Evolutionary conservation across 2,888 invertebrate species (phyloP).

Genomic region (Rugalucina vietnamica): DNA sequence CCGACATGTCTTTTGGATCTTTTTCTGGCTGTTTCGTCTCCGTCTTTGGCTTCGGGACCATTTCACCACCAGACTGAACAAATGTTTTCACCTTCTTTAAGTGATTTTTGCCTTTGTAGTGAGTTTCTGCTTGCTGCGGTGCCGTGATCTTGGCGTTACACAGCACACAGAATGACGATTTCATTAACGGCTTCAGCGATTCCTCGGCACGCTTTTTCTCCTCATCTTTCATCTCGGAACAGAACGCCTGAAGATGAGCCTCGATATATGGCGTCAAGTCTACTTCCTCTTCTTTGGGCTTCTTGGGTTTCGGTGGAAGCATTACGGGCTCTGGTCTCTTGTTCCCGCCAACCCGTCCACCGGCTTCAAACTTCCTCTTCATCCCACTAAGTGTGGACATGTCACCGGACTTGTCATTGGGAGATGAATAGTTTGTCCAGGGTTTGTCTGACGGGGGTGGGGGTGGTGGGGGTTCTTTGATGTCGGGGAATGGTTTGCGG

Average conservation of each 20-base stretch:
- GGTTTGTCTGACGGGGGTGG: slow-evolving; percentile 20
- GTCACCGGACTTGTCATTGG: background rate
- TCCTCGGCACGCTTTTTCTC: slow-evolving; percentile 54
- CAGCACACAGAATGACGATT: slow-evolving; percentile 84
- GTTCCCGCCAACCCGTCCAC: background rate
- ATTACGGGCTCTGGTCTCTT: background rate
- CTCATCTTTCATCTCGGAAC: slow-evolving; percentile 41
- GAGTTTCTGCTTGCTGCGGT: slow-evolving; percentile 87
- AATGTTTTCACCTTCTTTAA: slow-evolving; percentile 74
- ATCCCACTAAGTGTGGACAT: background rate
- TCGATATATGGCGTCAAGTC: slow-evolving; percentile 56
- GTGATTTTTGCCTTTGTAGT: slow-evolving; percentile 88
- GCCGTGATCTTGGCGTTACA: slow-evolving; percentile 87
- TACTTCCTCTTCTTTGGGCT: slow-evolving; percentile 48
- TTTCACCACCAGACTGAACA: slow-evolving; percentile 41
- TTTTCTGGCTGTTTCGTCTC: slow-evolving; percentile 41
- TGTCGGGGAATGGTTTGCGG: background rate
- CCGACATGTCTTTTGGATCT: slow-evolving; percentile 23
- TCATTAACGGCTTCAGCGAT: slow-evolving; percentile 61
- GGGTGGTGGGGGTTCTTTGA: slow-evolving; percentile 5
- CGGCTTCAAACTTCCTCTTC: background rate
- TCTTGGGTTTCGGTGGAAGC: slow-evolving; percentile 25
- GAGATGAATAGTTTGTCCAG: background rate
- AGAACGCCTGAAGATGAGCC: slow-evolving; percentile 47
- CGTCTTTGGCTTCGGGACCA: slow-evolving; percentile 41